Conservation (phyloP, 1,140 invertebrate species). For the Drosophila yakuba region DNA sequence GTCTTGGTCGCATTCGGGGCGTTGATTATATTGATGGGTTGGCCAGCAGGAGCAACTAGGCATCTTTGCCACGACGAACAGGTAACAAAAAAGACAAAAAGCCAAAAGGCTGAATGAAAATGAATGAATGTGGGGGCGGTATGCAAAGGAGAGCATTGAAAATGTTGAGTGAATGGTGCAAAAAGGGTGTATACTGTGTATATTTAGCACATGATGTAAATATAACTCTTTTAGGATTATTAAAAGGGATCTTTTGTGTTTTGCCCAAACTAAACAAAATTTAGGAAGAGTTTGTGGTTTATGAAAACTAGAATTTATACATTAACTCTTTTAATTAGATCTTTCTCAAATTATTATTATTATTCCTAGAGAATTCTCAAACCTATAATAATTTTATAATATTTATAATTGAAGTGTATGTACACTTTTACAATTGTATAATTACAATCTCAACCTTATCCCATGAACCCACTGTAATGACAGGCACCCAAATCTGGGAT, state of each 20-base stretch:
- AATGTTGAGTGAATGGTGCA: background rate
- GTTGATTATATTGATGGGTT: constrained; percentile 55
- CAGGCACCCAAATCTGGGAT: constrained; percentile 9
- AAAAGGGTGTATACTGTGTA: background rate
- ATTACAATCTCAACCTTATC: background rate
- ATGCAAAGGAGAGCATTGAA: background rate
- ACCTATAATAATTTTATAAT: background rate
- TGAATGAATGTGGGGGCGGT: constrained; percentile 6
- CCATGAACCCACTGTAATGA: constrained; percentile 1
- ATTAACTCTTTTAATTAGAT: no score
- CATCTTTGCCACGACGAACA: constrained; percentile 11
- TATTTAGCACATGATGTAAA: background rate
- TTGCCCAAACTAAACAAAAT: no score
- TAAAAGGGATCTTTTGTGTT: no score
- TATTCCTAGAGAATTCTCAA: no score
- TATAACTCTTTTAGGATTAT: no score
- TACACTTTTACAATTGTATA: background rate
- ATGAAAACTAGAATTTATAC: no score
- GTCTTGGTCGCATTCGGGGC: constrained; percentile 44
- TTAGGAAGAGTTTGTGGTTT: no score
- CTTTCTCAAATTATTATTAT: no score
- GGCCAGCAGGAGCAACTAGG: constrained; percentile 7
- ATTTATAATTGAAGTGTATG: background rate
- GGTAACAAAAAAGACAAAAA: constrained; percentile 42
- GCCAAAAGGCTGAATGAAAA: background rate